Percentiles rank a stretch among this genome's conserved stretches.
Conservation (phyloP, 2,113 vertebrate genomes). For the Vicugna pacos region DNA sequence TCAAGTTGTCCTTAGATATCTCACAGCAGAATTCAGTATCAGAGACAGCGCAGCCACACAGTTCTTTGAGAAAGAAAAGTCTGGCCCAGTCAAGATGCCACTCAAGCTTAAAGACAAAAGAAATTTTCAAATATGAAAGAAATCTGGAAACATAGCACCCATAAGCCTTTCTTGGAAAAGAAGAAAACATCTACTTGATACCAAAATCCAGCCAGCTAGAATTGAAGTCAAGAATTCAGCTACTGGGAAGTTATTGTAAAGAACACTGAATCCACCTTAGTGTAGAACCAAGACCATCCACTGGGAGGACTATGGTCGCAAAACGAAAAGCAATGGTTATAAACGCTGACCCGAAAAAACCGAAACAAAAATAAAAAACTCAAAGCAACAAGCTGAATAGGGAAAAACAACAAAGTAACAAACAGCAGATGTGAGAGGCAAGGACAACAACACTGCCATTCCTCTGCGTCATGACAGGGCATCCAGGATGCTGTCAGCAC, state of each 20-base stretch:
- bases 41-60: background rate
- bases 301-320: background rate
- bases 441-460: no score
- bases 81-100: background rate
- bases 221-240: background rate
- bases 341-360: background rate
- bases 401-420: background rate
- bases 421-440: background rate
- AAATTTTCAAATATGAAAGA: background rate
- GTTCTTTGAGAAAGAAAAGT: background rate
- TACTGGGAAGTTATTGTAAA: background rate
- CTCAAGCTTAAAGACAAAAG: slow-evolving; percentile 41
- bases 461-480: background rate
- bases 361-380: background rate
- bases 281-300: background rate
- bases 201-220: background rate
- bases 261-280: background rate
- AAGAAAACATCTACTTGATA: background rate
- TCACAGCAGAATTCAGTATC: background rate
- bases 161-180: background rate
- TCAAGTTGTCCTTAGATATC: background rate
- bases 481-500: no score
- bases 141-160: background rate
- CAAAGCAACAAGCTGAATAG: background rate
- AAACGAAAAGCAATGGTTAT: background rate